Base-by-base conservation (phyloP, 2,113 vertebrate species). In the Prunella fulvescens region DNA sequence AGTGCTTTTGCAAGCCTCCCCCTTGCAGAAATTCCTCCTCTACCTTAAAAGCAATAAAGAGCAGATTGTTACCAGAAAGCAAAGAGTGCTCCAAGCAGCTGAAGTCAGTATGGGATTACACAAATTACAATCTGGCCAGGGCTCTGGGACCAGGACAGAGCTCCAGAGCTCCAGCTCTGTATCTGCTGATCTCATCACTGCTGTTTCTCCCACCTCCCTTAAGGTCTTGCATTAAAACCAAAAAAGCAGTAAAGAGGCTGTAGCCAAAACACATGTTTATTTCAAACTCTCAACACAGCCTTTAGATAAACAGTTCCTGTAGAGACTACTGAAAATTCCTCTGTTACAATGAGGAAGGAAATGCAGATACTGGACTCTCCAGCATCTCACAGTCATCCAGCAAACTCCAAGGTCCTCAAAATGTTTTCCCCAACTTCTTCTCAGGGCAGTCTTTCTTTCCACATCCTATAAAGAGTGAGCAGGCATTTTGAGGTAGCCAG, bases 251-350 rank as follows among this genome's bases (percentile, higher is more conserved):
- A 10, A 56, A 54, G 40, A 76, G 14, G 10, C 78, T 50, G 64
- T 5, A 73, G 47, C 17, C 69, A 84, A 91, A 96, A 74, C 18
- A 33, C 42, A 16, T 29, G 33, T 40, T 91, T 54, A 53, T 96
- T 96, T 86, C 86, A 89, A 94, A 91, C 56, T 58, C 65, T 58
- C 26, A 42, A n/a, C 39, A 16, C 10, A 47, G 69, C 26, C 29
- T 89, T 91, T 40, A 92, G 29, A 74, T 33, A 84, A 93, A 88
- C 53, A 71, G 44, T 79, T 92, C 61, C 53, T 67, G 47, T 50
- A 58, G 42, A 81, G 9, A 74, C 60, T 84, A 78, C 81, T 89
- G 83, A 86, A 89, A 96, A 92, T 89, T 89, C 77, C 60, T 62
- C 39, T 74, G 51, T 56, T 74, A 91, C 23, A 71, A 22, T 12